Evolutionary conservation across 1,140 invertebrate species (phyloP).

Genomic region (Bacillus rossius): DNA sequence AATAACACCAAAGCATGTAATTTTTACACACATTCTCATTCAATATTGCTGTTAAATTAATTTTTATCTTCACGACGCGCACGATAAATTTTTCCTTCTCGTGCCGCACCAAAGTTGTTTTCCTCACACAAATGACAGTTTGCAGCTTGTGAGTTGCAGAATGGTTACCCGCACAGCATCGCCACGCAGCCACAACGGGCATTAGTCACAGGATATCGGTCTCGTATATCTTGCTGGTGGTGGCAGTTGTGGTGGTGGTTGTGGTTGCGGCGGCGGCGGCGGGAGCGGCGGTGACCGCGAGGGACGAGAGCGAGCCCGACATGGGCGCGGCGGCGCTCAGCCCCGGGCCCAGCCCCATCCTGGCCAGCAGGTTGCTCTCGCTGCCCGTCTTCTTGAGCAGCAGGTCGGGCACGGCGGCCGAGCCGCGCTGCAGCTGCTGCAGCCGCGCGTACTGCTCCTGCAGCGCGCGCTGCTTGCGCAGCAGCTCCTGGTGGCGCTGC

Average conservation of each 20-base stretch:
- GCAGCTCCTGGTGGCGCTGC: conserved; percentile 76
- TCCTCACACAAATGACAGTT: no score
- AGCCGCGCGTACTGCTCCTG: conserved; percentile 85
- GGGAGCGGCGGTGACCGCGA: conserved; percentile 38
- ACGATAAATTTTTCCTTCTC: no score
- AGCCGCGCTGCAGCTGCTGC: conserved; percentile 72
- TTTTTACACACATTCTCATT: no score
- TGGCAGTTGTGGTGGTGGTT: conserved; percentile 29
- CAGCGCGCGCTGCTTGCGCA: conserved; percentile 77
- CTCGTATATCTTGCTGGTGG: conserved; percentile 75
- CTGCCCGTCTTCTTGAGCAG: conserved; percentile 83
- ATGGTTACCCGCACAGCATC: background rate
- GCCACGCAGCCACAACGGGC: background rate
- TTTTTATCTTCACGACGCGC: no score
- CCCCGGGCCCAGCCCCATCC: conserved; percentile 61
- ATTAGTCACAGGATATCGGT: conserved; percentile 77
- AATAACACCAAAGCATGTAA: no score
- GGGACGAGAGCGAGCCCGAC: conserved; percentile 57
- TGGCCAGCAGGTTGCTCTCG: conserved; percentile 80
- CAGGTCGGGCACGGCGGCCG: conserved; percentile 50
- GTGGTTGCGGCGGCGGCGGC: background rate
- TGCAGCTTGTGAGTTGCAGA: no score
- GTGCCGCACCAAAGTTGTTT: no score
- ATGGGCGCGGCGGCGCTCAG: conserved; percentile 50
- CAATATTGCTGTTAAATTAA: no score